These are phyloP conservation scores for Bubo scandiacus DNA, from an alignment of 2,113 vertebrate species.

Conservation along the genomic window DNA sequence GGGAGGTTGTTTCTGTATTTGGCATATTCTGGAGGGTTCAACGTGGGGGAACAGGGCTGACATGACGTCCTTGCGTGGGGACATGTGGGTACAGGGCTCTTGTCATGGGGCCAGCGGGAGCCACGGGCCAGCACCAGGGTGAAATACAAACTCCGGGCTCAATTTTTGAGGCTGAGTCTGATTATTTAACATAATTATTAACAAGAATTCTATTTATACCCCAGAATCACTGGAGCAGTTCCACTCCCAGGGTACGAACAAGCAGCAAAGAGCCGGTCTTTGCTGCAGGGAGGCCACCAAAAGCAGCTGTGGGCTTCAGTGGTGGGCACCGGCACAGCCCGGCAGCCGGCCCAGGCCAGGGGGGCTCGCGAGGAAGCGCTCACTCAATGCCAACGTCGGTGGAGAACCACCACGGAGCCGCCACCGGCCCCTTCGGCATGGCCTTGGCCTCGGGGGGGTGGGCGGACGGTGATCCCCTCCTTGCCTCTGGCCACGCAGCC, in stretches of 20 bases:
- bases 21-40: neutral
- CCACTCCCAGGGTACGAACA: rapidly evolving
- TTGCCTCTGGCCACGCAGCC: neutral
- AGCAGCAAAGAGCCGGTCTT: neutral
- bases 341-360: neutral
- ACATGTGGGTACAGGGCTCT: neutral
- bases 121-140: neutral
- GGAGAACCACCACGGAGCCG: rapidly evolving
- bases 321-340: rapidly evolving
- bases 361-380: rapidly evolving
- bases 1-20: neutral
- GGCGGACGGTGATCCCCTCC: neutral
- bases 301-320: rapidly evolving
- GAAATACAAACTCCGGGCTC: neutral
- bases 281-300: neutral
- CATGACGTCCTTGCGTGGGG: rapidly evolving
- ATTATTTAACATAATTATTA: neutral
- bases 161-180: neutral
- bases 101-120: rapidly evolving
- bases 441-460: neutral
- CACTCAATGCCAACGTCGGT: rapidly evolving
- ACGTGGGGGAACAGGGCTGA: rapidly evolving
- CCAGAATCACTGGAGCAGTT: rapidly evolving
- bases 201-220: neutral
- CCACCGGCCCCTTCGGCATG: rapidly evolving